These are phyloP conservation scores for Cephus spinipes DNA, from an alignment of 2,888 invertebrate species.

Conservation along the genomic window DNA sequence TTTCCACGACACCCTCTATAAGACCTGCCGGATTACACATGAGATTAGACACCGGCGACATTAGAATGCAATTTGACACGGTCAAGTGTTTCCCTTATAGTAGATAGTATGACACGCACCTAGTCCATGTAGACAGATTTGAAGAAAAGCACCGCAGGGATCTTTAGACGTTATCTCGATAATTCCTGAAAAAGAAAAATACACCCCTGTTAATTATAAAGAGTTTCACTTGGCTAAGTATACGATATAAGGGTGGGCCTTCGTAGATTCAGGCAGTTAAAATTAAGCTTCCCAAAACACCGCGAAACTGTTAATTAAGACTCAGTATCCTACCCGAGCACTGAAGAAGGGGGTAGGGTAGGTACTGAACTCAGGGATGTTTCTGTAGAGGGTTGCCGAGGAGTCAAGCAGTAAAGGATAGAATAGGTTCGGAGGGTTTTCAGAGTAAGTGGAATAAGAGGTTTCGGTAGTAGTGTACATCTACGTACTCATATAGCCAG, in stretches of 20 bases:
- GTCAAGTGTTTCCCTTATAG: conserved; percentile 48
- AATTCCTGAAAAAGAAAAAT: neutral
- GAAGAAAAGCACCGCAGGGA: neutral
- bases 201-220: neutral
- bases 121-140: neutral
- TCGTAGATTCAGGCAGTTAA: conserved; percentile 27
- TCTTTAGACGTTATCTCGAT: neutral
- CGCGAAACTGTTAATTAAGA: conserved; percentile 66
- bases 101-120: neutral
- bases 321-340: conserved; percentile 58
- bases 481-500: neutral
- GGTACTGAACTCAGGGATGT: conserved; percentile 13
- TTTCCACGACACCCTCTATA: conserved; percentile 45
- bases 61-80: conserved; percentile 50
- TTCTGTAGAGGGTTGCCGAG: conserved; percentile 1
- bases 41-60: conserved; percentile 55
- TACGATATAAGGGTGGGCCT: neutral
- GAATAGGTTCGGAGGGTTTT: conserved; percentile 8
- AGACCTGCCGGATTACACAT: conserved; percentile 62
- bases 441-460: conserved; percentile 3
- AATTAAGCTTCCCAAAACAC: conserved; percentile 64
- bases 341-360: conserved; percentile 3
- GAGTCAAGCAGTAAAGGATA: conserved; percentile 3
- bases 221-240: neutral
- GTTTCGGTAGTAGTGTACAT: neutral